Percentiles rank a stretch among this genome's conserved stretches.
Conservation (phyloP, 2,797 vertebrate species). For the Columba guinea region DNA sequence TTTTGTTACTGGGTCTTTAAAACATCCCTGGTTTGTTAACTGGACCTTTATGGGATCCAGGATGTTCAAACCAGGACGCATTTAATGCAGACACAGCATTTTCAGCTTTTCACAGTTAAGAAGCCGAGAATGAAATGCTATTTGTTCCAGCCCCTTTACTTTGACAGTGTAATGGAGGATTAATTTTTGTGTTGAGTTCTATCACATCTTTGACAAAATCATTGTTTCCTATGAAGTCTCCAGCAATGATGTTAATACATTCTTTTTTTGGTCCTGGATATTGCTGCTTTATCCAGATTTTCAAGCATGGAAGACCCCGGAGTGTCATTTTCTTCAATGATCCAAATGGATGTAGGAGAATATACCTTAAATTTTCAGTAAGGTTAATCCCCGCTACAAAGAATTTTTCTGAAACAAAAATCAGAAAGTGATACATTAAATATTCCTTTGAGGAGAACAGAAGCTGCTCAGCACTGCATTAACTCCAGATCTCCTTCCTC, state of each 20-base stretch:
- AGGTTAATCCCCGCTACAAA: slow-evolving; percentile 91
- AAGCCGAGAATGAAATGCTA: neutral
- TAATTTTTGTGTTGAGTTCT: slow-evolving; percentile 84
- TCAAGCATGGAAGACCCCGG: slow-evolving; percentile 77
- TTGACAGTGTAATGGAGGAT: neutral
- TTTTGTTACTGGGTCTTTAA: neutral
- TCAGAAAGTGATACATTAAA: neutral
- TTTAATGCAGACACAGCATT: neutral
- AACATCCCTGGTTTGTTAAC: neutral
- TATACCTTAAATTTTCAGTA: slow-evolving; percentile 80
- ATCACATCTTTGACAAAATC: slow-evolving; percentile 84
- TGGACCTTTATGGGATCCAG: neutral
- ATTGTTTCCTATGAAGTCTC: slow-evolving; percentile 85
- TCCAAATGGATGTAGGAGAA: slow-evolving; percentile 74
- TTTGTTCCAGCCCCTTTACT: neutral
- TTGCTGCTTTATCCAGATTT: slow-evolving; percentile 85
- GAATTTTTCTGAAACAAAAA: slow-evolving; percentile 80
- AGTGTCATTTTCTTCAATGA: slow-evolving; percentile 84
- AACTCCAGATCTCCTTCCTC: neutral
- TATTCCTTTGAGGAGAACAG: neutral
- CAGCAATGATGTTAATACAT: slow-evolving; percentile 89
- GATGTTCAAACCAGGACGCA: neutral
- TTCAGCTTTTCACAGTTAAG: neutral
- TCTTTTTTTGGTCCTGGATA: slow-evolving; percentile 73
- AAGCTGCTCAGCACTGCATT: neutral